phyloP scores from a whole-genome alignment of 2,888 invertebrate species.

The Diabrotica balteata region DNA sequence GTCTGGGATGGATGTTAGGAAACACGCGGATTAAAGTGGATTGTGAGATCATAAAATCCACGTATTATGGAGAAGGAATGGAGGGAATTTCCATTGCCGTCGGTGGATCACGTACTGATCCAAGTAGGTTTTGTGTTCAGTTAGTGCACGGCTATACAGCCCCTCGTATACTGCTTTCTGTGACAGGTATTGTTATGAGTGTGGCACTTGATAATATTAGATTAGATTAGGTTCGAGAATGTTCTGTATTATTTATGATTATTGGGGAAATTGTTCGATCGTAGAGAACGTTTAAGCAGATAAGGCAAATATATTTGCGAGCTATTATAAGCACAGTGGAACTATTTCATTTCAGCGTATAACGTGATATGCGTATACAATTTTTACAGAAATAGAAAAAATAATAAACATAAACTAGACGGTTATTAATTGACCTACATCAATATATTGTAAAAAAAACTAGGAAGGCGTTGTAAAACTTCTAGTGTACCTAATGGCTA shows the following conservation, averaged over 20 bases:
- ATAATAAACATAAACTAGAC: too few species aligned
- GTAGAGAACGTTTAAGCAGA: too few species aligned
- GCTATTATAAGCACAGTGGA: too few species aligned
- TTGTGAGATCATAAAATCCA: slow-evolving; percentile 39
- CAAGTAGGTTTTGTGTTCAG: slow-evolving; percentile 22
- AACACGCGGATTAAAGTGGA: slow-evolving; percentile 41
- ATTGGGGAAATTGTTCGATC: slow-evolving; percentile 4
- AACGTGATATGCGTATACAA: too few species aligned
- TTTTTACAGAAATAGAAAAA: too few species aligned
- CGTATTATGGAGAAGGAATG: slow-evolving; percentile 30
- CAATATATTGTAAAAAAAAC: too few species aligned
- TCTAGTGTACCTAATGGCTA: too few species aligned
- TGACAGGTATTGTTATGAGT: slow-evolving; percentile 23
- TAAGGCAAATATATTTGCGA: too few species aligned
- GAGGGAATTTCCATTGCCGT: slow-evolving; percentile 32
- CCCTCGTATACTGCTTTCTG: slow-evolving; percentile 14
- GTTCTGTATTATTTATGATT: slow-evolving; percentile 18
- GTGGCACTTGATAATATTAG: slow-evolving; percentile 23
- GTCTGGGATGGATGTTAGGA: slow-evolving; percentile 14
- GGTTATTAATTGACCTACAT: too few species aligned
- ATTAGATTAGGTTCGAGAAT: slow-evolving; percentile 15
- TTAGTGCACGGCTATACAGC: not conserved
- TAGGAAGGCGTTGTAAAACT: too few species aligned
- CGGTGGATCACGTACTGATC: slow-evolving; percentile 29
- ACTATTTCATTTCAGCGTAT: too few species aligned